A percentile compares a stretch with the other conserved stretches of the same genome.
Evolutionary conservation across 2,113 vertebrate species (phyloP).

Genomic region (Rhea americana): DNA sequence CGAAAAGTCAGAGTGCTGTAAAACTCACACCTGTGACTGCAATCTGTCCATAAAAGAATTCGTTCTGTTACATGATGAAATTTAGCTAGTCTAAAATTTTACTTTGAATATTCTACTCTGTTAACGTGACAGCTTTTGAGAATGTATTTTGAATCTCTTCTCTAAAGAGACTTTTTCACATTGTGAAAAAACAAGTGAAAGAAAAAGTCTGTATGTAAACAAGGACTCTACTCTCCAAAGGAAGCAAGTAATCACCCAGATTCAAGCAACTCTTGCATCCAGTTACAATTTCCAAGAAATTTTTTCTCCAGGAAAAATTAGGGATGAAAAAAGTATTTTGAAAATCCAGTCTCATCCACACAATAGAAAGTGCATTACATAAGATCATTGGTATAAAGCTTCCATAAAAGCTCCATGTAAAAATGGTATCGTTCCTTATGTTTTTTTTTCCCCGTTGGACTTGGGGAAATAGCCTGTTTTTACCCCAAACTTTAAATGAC

Average conservation of each 20-base stretch:
- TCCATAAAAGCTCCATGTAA: rapidly evolving
- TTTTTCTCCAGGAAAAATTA: background rate
- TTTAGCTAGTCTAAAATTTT: background rate
- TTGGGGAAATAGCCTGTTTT: background rate
- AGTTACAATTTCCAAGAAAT: background rate
- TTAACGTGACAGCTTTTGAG: rapidly evolving
- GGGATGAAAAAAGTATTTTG: background rate
- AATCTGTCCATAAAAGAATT: background rate
- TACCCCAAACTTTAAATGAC: background rate
- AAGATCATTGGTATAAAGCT: no score
- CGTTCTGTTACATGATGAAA: no score
- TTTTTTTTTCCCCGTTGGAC: no score
- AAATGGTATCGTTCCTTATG: no score
- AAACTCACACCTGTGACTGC: background rate
- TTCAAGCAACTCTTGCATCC: background rate
- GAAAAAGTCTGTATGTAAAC: background rate
- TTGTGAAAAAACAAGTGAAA: background rate
- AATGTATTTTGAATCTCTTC: background rate
- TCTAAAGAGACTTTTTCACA: background rate
- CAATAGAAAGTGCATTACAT: no score
- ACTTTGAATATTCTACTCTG: background rate
- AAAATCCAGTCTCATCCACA: background rate
- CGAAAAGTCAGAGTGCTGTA: background rate
- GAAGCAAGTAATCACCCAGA: background rate
- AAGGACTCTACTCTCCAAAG: no score